These are phyloP conservation scores for Sinodicranocentrus sp. DNA, from an alignment of 2,888 invertebrate species.

Conservation along the genomic window DNA sequence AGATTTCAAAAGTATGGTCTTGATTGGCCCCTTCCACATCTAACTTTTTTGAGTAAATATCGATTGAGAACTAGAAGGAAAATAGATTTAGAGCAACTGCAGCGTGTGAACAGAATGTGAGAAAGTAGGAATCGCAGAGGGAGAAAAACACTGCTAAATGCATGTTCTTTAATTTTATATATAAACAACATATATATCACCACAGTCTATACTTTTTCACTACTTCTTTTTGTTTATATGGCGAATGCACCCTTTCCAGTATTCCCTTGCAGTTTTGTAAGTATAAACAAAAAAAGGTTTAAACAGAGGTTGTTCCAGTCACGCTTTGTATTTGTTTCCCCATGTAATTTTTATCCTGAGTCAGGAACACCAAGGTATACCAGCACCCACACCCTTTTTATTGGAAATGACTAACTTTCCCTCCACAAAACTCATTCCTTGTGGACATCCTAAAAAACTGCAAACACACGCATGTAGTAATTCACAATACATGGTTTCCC, in stretches of 20 bases:
- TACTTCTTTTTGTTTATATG: too few species aligned
- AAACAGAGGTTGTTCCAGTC: constrained; percentile 34
- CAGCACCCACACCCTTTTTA: constrained; percentile 35
- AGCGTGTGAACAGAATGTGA: constrained; percentile 15
- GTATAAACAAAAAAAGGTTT: constrained; percentile 2
- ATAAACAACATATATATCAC: too few species aligned
- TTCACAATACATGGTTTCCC: neutral
- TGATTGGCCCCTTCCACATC: neutral
- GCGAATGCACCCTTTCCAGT: too few species aligned
- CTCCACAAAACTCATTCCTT: neutral
- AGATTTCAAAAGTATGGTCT: too few species aligned
- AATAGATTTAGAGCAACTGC: constrained; percentile 20
- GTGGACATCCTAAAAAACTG: neutral
- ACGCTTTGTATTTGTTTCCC: constrained; percentile 30
- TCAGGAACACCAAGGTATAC: too few species aligned
- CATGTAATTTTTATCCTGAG: constrained; percentile 43
- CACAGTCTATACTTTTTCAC: too few species aligned
- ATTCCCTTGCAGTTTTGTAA: too few species aligned
- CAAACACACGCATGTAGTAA: constrained; percentile 7
- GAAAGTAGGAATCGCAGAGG: neutral
- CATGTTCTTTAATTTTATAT: too few species aligned
- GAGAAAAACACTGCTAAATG: too few species aligned
- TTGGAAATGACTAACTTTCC: constrained; percentile 42
- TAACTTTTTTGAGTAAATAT: constrained; percentile 16
- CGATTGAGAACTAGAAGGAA: constrained; percentile 29